These are phyloP conservation scores for Pristionchus fissidentatus DNA, from an alignment of 2,888 invertebrate genomes.

Conservation along the genomic window DNA sequence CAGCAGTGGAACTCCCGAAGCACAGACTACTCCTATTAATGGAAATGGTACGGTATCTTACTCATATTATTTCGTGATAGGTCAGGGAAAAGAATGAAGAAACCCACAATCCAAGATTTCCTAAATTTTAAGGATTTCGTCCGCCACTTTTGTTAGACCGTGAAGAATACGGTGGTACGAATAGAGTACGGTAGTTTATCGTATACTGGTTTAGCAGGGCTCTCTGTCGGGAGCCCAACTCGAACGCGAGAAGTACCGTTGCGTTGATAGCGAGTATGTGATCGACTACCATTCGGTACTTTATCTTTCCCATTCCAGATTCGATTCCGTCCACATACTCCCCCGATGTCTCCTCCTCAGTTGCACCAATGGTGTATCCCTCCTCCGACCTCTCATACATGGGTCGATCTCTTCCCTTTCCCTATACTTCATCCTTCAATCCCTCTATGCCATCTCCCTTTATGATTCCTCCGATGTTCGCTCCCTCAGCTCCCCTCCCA, in stretches of 20 bases:
- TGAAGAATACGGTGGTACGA: no score
- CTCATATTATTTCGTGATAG: no score
- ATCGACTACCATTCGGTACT: not conserved
- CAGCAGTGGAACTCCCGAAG: not conserved
- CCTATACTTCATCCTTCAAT: constrained; percentile 29
- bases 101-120: no score
- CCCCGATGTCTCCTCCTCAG: not conserved
- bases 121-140: no score
- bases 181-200: no score
- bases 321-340: constrained; percentile 4
- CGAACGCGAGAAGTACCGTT: no score
- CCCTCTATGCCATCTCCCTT: constrained; percentile 32
- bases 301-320: not conserved
- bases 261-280: no score
- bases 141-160: no score
- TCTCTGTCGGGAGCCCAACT: no score
- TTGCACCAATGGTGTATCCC: not conserved
- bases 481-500: not conserved
- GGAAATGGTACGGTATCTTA: not conserved
- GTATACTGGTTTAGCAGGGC: no score
- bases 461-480: constrained; percentile 15
- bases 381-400: constrained; percentile 21
- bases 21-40: not conserved
- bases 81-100: no score
- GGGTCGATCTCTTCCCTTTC: not conserved